Evolutionary conservation across 1,140 invertebrate genomes (phyloP).

Genomic region (Lepidurus apus): DNA sequence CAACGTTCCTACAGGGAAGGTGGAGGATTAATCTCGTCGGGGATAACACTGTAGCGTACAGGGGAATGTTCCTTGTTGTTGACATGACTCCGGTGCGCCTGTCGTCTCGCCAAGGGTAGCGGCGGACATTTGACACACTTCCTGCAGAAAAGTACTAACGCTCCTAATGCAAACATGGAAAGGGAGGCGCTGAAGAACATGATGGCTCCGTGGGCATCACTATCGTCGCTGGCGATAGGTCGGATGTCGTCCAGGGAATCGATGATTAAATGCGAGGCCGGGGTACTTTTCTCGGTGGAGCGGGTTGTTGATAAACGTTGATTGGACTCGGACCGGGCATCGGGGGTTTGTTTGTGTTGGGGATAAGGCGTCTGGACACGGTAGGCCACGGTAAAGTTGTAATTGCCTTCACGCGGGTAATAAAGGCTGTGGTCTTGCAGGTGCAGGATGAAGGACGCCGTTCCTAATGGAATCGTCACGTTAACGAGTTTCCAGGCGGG

Average conservation of each 20-base stretch:
- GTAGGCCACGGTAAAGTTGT: neutral
- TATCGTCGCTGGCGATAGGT: slow-evolving; percentile 30
- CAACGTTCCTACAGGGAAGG: neutral
- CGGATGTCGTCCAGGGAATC: slow-evolving; percentile 35
- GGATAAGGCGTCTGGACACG: slow-evolving; percentile 5
- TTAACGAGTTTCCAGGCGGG: slow-evolving; percentile 1
- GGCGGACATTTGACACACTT: slow-evolving; percentile 42
- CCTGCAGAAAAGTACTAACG: slow-evolving; percentile 40
- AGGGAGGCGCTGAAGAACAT: slow-evolving; percentile 42
- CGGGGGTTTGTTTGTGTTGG: neutral
- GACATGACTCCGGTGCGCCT: slow-evolving; percentile 37
- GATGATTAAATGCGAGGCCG: slow-evolving; percentile 35
- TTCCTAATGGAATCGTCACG: neutral
- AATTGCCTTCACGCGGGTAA: neutral
- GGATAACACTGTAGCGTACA: slow-evolving; percentile 39
- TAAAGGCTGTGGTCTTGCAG: neutral
- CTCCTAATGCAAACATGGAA: slow-evolving; percentile 41
- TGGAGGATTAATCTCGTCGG: slow-evolving; percentile 36
- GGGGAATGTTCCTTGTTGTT: slow-evolving; percentile 39
- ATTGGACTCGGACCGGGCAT: neutral
- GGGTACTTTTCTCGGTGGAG: neutral
- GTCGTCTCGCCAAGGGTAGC: slow-evolving; percentile 33
- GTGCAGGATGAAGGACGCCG: neutral
- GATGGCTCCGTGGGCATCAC: slow-evolving; percentile 36
- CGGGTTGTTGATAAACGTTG: neutral